These are phyloP conservation scores for Eublepharis macularius DNA, from an alignment of 2,113 vertebrate species.

Conservation along the genomic window DNA sequence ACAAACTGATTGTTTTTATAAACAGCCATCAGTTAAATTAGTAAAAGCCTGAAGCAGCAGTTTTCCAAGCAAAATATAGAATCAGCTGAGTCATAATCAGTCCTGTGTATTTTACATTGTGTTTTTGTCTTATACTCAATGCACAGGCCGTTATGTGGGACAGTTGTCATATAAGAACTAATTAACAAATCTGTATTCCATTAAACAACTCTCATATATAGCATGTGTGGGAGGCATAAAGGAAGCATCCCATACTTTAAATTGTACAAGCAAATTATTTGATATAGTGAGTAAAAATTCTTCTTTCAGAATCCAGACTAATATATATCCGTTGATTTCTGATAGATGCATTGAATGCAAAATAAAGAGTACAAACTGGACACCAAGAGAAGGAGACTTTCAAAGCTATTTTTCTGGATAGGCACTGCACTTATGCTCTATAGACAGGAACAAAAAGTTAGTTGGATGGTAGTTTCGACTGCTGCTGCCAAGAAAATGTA, in stretches of 20 bases:
- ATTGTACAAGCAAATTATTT: constrained; percentile 3
- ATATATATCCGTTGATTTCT: constrained; percentile 41
- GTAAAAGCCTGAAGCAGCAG: constrained; percentile 58
- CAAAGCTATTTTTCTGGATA: constrained; percentile 53
- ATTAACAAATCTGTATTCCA: background rate
- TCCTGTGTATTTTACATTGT: constrained; percentile 24
- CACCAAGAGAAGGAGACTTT: constrained; percentile 34
- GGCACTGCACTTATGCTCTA: constrained; percentile 34
- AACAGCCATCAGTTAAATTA: constrained; percentile 28
- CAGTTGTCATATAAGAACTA: background rate
- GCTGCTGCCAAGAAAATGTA: constrained; percentile 15
- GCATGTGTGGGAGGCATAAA: background rate
- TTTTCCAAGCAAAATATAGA: constrained; percentile 47
- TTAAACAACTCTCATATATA: background rate
- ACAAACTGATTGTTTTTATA: background rate
- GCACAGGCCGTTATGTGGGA: background rate
- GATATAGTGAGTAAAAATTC: constrained; percentile 22
- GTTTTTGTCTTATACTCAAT: background rate
- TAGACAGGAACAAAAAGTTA: constrained; percentile 40
- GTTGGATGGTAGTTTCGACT: constrained; percentile 42
- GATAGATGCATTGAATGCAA: constrained; percentile 41
- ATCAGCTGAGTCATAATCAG: constrained; percentile 5
- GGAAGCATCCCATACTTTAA: no score
- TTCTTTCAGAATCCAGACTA: constrained; percentile 51
- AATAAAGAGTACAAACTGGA: constrained; percentile 51